Base-by-base conservation (phyloP, 2,797 vertebrate genomes). In the Oreortyx pictus region DNA sequence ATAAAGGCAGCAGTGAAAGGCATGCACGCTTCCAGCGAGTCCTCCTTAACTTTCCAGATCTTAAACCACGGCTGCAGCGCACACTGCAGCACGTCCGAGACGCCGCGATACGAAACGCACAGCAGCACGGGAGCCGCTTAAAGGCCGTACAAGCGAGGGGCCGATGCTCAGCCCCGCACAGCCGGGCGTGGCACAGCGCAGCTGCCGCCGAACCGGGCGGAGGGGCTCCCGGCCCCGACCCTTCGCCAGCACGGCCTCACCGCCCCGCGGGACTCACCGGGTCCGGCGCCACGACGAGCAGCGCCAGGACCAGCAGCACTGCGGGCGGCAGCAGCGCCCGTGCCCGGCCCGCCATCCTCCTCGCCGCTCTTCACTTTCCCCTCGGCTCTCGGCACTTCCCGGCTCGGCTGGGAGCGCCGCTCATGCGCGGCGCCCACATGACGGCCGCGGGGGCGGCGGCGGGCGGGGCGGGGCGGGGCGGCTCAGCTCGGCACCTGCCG, bases 231-330 rank as follows among this genome's bases (percentile, higher is more conserved):
- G 27, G 16, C 16, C 27, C 50, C 50, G 50, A 52, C 15, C 50
- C 16, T 27, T 52, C 50, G 16, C 24, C 25, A 25, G 49, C 49
- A 52, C 52, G 19, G 52, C 52, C 29, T 18, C 29, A 19, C 52
- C 52, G 52, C 29, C 9, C 25, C 64, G 7, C 10, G 43, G 17
- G 9, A 10, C 94, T 96, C 93, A 94, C 95, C 95, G 96, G 96
- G 73, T 95, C 94, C 31, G 93, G 89, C 24, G 88, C 79, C 80
- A 73, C 43, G 16, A 77, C 73, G 6, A 86, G 68, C 59, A 75
- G 66, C 50, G 66, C 59, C 47, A 78, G 20, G 8, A 44, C 24
- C 1, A 85, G 29, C 13, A 90, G n/a, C 22, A 22, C 68, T 9
- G 33, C 29, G 41, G 52, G n/a, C 18, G 15, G 14, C 24, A 85